Base-by-base conservation (phyloP, 2,113 vertebrate genomes). In the Eulemur rufifrons region DNA sequence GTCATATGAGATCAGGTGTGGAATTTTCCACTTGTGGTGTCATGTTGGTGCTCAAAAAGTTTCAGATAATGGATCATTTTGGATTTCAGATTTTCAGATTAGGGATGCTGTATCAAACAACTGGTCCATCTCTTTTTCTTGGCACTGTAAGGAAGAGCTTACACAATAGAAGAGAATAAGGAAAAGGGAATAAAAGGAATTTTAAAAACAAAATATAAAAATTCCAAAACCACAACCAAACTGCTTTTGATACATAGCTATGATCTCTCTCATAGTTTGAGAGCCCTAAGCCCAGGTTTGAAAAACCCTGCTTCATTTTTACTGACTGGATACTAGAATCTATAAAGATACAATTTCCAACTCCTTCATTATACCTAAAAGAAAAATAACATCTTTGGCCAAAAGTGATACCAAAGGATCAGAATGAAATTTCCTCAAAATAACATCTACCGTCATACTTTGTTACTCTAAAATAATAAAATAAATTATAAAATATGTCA, bases 371-470 rank as follows among this genome's bases (percentile, higher is more conserved):
- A 92, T 9, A 95, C 21, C 76, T 47, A 77, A 89, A 78, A 92
- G 14, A 13, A 89, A 91, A 97, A 73, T 71, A 93, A 81, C 7
- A 89, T n/a, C 42, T 71, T 83, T 73, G 61, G 73, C 66, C 23
- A 73, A 89, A 95, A 97, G 3, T 63, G 47, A 0, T 86, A 86
- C 23, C 25, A 92, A 92, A 90, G 8, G 27, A 89, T 17, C n/a
- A 80, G 64, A 87, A 95, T 59, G 15, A 95, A 95, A 83, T 73
- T 64, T 89, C n/a, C 37, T 82, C 50, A 92, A 69, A 32, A 89
- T 82, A 85, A 86, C 0, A 81, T 27, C 59, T 69, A 89, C 15
- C 32, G 17, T 18, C 54, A 87, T 54, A 68, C 39, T 86, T 42
- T 82, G 21, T 74, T 89, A 80, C 12, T n/a, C 42, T 0, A 83